phyloP scores from a whole-genome alignment of 2,113 vertebrate genomes.

The Ivindomyrus marchei region DNA sequence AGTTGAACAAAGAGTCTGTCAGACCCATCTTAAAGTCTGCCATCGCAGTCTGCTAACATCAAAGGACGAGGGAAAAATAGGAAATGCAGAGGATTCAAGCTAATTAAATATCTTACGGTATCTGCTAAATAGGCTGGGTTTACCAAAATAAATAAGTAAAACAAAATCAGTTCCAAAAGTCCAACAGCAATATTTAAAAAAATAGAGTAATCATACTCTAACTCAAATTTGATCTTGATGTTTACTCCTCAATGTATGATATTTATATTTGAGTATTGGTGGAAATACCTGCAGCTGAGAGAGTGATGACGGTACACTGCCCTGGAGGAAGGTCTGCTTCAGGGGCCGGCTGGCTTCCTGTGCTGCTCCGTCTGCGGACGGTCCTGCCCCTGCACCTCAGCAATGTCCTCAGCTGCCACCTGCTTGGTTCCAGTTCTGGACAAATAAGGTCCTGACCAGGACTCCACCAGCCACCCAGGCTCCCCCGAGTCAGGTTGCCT shows the following conservation, averaged over 20 bases:
- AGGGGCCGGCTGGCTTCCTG: not conserved
- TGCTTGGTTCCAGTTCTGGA: slow-evolving; percentile 16
- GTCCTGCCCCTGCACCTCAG: not conserved
- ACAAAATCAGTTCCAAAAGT: not conserved
- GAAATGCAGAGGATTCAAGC: not conserved
- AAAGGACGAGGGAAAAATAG: not conserved
- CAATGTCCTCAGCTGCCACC: slow-evolving; percentile 16
- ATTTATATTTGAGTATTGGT: not conserved
- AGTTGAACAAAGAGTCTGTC: not conserved
- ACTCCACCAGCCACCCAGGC: not conserved
- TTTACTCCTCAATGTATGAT: not conserved
- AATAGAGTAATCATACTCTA: not conserved
- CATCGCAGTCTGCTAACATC: not conserved
- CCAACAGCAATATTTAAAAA: not conserved
- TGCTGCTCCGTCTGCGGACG: not conserved
- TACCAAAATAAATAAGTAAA: not conserved
- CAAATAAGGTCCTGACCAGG: slow-evolving; percentile 28
- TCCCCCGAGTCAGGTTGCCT: slow-evolving; percentile 27
- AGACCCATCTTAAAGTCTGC: not conserved
- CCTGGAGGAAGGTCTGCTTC: not conserved
- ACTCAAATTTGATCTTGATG: not conserved
- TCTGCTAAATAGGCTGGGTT: not conserved
- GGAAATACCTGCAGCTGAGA: not conserved
- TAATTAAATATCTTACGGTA: not conserved
- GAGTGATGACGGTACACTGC: not conserved